Evolutionary conservation across 2,113 vertebrate genomes (phyloP), one percentile per base, ranked within the genome.

Genomic region (Urocitellus parryii): DNA sequence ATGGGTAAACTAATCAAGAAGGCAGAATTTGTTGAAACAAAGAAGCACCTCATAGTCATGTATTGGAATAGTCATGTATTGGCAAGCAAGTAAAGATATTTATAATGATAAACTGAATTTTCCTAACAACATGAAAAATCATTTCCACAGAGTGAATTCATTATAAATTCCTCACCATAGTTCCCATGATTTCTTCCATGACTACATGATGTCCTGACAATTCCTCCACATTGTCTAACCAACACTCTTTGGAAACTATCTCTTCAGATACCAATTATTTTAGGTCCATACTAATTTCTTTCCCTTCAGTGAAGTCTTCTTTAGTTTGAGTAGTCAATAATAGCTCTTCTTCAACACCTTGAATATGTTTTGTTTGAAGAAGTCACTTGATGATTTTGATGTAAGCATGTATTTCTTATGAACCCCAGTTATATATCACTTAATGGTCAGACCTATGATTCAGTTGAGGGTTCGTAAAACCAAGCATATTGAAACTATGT

Each of bases 41-140:
- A 74, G 45, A 91, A 84, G 2, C 45, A 65, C 42, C 88, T 91
- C 63, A 68, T 45, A 45, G 45, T 45, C 45, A 9, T 45, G 45
- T 45, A 45, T 45, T 45, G 45, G 45, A 51, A 51, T 63, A 53
- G 51, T 48, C 37, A 74, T 56, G 4, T 37, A 17, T 34, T 92
- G n/a, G 61, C 37, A 90, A 90, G 58, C 13, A 78, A 34, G 4
- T 86, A 22, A 95, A 72, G 42, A 83, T 53, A 72, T 27, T 7
- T 94, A 39, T 27, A 86, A 81, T 92, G 58, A 91, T 65, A 95
- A 78, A 93, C 17, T 84, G 58, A 93, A 85, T 86, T 68, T 92
- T 96, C 42, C 32, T 83, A 82, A 67, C n/a, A n/a, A n/a, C 58
- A 51, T 91, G 34, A 90, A 97, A 73, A 85, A 93, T 76, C 8